Evolutionary conservation across 2,888 invertebrate species (phyloP).

Genomic region (Nymphalis c-album): DNA sequence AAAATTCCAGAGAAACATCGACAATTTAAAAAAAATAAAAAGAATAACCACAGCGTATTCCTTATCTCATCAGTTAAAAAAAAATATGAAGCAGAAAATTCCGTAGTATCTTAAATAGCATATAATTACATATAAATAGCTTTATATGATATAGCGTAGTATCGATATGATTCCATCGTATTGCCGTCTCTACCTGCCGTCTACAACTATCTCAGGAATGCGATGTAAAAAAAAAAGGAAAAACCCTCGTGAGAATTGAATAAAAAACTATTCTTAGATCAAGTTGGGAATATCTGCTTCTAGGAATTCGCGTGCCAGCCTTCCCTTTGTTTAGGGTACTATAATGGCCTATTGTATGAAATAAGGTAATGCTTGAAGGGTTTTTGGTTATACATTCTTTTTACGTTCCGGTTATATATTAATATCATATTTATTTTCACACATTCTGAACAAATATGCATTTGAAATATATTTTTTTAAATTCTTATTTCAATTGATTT

Average conservation of each 20-base stretch:
- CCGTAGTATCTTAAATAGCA: constrained; percentile 23
- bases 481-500: too few relatives aligned
- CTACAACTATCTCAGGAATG: constrained; percentile 75
- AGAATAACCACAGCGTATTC: not conserved
- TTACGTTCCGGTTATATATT: constrained; percentile 2
- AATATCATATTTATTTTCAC: not conserved
- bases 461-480: too few relatives aligned
- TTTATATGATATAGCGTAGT: constrained; percentile 1
- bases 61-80: constrained; percentile 9
- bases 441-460: too few relatives aligned
- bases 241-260: constrained; percentile 70
- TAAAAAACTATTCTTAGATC: constrained; percentile 64
- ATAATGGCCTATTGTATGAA: constrained; percentile 52
- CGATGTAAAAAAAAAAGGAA: constrained; percentile 62
- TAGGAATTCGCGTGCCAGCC: constrained; percentile 78
- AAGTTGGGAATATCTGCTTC: constrained; percentile 70
- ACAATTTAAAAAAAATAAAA: not conserved
- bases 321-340: constrained; percentile 55
- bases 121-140: constrained; percentile 25
- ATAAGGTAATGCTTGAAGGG: constrained; percentile 18
- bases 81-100: constrained; percentile 21
- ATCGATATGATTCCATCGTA: constrained; percentile 8
- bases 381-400: constrained; percentile 10
- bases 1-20: constrained; percentile 12
- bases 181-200: constrained; percentile 53